These are phyloP conservation scores for Papilio glaucus DNA, from an alignment of 1,140 invertebrate genomes.

Conservation along the genomic window DNA sequence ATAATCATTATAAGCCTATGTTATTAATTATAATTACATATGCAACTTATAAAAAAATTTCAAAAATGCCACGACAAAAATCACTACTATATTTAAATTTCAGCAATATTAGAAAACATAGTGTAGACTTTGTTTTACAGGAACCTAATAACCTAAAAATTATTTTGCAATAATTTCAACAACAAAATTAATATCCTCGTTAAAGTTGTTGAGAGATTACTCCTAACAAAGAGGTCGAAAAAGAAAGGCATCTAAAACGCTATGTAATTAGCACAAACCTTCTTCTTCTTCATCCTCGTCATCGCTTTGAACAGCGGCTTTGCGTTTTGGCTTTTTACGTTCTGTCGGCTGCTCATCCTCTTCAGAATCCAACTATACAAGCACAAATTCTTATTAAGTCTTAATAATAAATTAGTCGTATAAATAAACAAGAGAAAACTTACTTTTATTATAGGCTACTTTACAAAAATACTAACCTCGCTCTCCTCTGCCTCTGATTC, in stretches of 20 bases:
- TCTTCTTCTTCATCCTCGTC: conserved; percentile 85
- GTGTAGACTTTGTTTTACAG: background rate
- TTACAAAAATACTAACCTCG: conserved; percentile 85
- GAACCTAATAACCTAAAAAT: conserved; percentile 25
- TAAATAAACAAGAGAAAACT: conserved; percentile 26
- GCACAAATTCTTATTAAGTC: conserved; percentile 33
- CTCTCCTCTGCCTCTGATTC: conserved; percentile 93
- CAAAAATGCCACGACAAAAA: too few relatives aligned
- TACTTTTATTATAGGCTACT: conserved; percentile 47
- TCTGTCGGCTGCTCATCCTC: conserved; percentile 74
- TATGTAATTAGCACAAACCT: conserved; percentile 59
- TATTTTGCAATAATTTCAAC: background rate
- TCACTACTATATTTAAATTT: too few relatives aligned
- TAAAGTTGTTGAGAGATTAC: background rate
- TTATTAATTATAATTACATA: too few relatives aligned
- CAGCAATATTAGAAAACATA: background rate
- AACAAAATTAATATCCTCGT: background rate
- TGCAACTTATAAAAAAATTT: too few relatives aligned
- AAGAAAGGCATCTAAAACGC: background rate
- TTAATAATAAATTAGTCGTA: conserved; percentile 31
- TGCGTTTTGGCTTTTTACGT: conserved; percentile 79
- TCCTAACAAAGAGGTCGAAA: background rate
- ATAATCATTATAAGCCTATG: too few relatives aligned
- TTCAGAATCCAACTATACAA: conserved; percentile 76
- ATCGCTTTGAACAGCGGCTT: conserved; percentile 80